phyloP scores from a whole-genome alignment of 2,113 vertebrate species.

The Pituophis catenifer region DNA sequence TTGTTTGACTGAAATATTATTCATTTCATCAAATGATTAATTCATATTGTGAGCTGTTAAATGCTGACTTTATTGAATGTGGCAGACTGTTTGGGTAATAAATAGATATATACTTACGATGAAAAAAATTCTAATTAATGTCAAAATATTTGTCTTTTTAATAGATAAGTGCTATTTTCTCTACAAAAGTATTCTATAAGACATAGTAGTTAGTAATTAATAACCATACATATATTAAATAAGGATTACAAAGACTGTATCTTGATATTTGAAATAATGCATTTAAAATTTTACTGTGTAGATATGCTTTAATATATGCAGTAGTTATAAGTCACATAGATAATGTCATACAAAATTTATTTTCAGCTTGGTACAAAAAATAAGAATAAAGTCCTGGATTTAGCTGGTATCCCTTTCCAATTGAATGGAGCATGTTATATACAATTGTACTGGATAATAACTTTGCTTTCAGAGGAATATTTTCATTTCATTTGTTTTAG shows the following conservation, averaged over 20 bases:
- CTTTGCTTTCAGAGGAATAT: constrained; percentile 38
- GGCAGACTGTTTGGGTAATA: neutral
- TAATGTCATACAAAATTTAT: neutral
- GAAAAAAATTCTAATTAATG: neutral
- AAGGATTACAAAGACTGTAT: neutral
- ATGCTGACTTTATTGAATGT: neutral
- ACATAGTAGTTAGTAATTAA: neutral
- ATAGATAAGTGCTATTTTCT: neutral
- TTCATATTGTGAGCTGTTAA: neutral
- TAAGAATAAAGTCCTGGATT: constrained; percentile 5
- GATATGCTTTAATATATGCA: neutral
- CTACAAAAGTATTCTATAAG: neutral
- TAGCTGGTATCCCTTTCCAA: neutral
- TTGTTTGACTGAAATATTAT: neutral
- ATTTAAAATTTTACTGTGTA: neutral
- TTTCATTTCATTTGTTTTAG: constrained; percentile 17
- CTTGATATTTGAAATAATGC: neutral
- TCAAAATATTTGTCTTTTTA: neutral
- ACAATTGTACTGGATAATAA: constrained; percentile 29
- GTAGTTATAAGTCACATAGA: neutral
- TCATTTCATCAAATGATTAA: neutral
- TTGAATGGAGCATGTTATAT: constrained; percentile 9
- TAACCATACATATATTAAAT: neutral
- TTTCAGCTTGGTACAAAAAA: neutral
- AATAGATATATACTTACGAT: neutral